Conservation (phyloP, 2,797 vertebrate genomes). For the Enteromius mattozi region DNA sequence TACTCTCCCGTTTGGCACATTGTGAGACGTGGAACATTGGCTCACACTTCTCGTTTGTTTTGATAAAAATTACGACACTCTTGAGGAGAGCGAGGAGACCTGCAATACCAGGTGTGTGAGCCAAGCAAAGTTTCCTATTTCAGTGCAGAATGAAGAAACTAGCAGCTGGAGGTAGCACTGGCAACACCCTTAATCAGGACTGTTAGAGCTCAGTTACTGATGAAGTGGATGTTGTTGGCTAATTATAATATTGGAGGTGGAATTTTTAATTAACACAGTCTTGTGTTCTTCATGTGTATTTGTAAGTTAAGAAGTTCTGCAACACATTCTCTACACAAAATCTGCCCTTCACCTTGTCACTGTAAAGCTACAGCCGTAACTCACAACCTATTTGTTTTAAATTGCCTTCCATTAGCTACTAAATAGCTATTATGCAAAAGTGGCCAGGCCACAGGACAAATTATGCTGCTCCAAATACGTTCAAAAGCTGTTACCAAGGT, state of each 20-base stretch:
- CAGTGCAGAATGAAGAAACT: constrained; percentile 12
- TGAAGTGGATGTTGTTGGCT: constrained; percentile 17
- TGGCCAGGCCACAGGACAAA: constrained; percentile 33
- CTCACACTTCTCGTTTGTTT: constrained; percentile 36
- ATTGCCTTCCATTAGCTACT: constrained; percentile 46
- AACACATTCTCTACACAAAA: neutral
- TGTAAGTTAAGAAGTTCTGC: constrained; percentile 23
- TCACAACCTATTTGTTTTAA: constrained; percentile 27
- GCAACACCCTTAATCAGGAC: constrained; percentile 11
- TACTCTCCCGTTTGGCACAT: constrained; percentile 55
- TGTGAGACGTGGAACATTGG: constrained; percentile 29
- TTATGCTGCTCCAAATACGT: constrained; percentile 34
- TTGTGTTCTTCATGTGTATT: constrained; percentile 17
- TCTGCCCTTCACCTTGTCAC: constrained; percentile 32
- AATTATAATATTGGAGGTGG: constrained; percentile 12
- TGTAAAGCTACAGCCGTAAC: constrained; percentile 18
- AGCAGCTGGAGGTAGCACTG: constrained; percentile 10
- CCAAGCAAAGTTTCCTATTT: constrained; percentile 43
- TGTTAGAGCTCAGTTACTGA: neutral
- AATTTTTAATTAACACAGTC: constrained; percentile 9
- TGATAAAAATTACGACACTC: constrained; percentile 35
- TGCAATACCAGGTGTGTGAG: constrained; percentile 22
- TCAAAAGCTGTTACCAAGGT: constrained; percentile 40
- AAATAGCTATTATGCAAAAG: constrained; percentile 45
- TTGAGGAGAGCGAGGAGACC: constrained; percentile 3